These are phyloP conservation scores for Chirona hameri DNA, from an alignment of 2,888 invertebrate genomes.

Conservation along the genomic window DNA sequence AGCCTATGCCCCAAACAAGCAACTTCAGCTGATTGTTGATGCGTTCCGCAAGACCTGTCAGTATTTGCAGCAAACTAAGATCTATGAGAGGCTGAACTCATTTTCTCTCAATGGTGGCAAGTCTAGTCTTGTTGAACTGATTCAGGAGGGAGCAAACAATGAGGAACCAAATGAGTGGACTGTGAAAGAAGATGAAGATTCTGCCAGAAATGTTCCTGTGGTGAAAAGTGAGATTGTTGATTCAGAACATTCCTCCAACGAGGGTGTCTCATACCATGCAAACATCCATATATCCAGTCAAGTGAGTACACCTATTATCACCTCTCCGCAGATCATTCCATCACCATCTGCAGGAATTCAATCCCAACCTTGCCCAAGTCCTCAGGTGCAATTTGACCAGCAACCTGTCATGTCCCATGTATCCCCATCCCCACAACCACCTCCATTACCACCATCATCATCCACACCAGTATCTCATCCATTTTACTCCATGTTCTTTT, in stretches of 20 bases:
- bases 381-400: neutral
- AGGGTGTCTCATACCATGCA: neutral
- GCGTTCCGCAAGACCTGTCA: slow-evolving; percentile 86
- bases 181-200: neutral
- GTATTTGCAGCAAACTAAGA: slow-evolving; percentile 68
- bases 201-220: neutral
- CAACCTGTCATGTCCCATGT: neutral
- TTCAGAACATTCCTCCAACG: neutral
- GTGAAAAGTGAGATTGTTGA: slow-evolving; percentile 10
- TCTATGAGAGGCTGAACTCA: slow-evolving; percentile 60
- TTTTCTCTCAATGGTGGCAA: slow-evolving; percentile 52
- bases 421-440: neutral
- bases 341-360: neutral
- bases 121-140: slow-evolving; percentile 65
- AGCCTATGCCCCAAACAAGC: slow-evolving; percentile 75
- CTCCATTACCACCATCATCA: neutral
- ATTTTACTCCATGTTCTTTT: neutral
- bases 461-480: neutral
- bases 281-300: neutral
- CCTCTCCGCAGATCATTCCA: neutral
- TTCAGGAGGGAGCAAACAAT: slow-evolving; percentile 63
- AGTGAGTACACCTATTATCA: neutral
- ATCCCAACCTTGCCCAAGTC: neutral
- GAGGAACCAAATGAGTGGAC: neutral
- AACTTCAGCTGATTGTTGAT: slow-evolving; percentile 72